Conservation (phyloP, 2,113 vertebrate genomes). For the Vulpes lagopus region DNA sequence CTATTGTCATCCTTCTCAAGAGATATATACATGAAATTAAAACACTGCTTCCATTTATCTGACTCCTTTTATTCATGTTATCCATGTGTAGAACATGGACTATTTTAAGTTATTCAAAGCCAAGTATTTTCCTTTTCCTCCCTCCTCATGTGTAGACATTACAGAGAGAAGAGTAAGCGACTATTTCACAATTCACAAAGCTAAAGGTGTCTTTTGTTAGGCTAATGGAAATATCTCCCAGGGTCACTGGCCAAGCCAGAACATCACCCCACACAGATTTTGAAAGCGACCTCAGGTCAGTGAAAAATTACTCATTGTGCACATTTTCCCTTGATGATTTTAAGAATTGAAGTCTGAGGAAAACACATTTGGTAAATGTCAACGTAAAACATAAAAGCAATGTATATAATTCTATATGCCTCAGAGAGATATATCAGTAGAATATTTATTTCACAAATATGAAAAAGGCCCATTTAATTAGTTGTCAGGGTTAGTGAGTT, state of each 20-base stretch:
- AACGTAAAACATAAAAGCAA: not conserved
- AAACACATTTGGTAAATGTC: not conserved
- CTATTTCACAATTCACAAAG: not conserved
- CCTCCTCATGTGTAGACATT: not conserved
- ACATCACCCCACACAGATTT: not conserved
- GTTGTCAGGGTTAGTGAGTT: slow-evolving; percentile 56
- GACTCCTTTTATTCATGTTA: not conserved
- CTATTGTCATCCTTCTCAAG: not conserved
- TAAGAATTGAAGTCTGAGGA: not conserved
- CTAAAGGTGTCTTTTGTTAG: not conserved
- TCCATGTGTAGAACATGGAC: not conserved
- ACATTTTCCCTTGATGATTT: not conserved
- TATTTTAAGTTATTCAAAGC: slow-evolving; percentile 23
- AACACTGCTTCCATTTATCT: not conserved
- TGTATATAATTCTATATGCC: not conserved
- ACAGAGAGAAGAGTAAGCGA: not conserved
- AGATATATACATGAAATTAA: not conserved
- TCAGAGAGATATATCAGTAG: not conserved
- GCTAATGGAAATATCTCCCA: not conserved
- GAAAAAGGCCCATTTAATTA: slow-evolving; percentile 67
- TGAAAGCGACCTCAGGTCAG: not conserved
- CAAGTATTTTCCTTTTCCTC: not conserved
- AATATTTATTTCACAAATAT: slow-evolving; percentile 57
- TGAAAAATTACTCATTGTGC: not conserved
- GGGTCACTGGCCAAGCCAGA: not conserved